Evolutionary conservation across 2,888 invertebrate species (phyloP), one percentile per base, ranked within the genome.

Genomic region (Lithosia quadra): DNA sequence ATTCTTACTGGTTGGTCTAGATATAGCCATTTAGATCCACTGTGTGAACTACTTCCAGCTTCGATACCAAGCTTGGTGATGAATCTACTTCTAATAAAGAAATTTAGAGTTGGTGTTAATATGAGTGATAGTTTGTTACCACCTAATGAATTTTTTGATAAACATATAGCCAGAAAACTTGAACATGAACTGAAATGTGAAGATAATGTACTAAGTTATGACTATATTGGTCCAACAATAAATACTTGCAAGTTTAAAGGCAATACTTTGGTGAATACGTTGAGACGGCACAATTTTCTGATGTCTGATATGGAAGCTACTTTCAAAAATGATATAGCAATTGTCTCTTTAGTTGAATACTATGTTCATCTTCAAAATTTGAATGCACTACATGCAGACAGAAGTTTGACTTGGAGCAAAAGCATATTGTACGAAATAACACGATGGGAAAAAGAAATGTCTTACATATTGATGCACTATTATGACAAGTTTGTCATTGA

Each of bases 1-100:
- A 95, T 97, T 69, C 84, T 97, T 18, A 97, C 97, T 1, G 97
- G 97, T 0, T 97, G 97, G 97, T 97, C 97, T 22, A 92, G 97
- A 58, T 97, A 96, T 76, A 96, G 96, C 79, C 97, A 97, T 80
- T 96, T 96, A 82, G 94, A 96, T 15, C 95, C 96, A 0, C 90
- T 96, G 0, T 97, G 97, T 82, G 97, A 97, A 87, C 84, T 97
- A 0, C 84, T 97, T 0, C 96, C 97, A 0, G 90, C 95, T 0
- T 92, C 96, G 0, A 88, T 97, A 58, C 96, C 97, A 0, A 96
- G 97, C 34, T 89, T 97, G 1, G 93, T 96, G 0, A 82, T 96
- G 8, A 96, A 96, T 88, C 88, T 97, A 67, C 85, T 96, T 9
- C 81, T 95, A 10, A 86, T 96, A 18, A 79, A 88, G 69, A 91